A percentile compares a stretch with the other conserved stretches of the same genome.
These are phyloP conservation scores for Cataglyphis albicans DNA, from an alignment of 2,888 invertebrate genomes.

Conservation along the genomic window DNA sequence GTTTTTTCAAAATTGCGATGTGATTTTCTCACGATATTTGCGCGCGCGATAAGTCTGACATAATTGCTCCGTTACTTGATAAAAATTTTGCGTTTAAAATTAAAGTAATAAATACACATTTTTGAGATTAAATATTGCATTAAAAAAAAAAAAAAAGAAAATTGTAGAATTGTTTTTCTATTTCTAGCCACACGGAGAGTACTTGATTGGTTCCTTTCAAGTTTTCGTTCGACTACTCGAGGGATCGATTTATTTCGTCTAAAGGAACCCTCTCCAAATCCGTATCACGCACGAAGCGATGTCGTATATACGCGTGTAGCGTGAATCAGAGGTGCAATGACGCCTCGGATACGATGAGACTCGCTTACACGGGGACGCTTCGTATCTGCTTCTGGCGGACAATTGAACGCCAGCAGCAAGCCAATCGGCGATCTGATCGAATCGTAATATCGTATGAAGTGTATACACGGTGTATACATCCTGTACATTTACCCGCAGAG, in stretches of 20 bases:
- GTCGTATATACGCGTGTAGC: not conserved
- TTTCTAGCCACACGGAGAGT: not conserved
- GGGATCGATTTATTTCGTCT: not conserved
- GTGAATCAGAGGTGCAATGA: conserved; percentile 42
- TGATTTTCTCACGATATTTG: not conserved
- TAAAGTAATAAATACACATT: not conserved
- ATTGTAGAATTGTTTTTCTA: not conserved
- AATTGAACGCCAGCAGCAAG: conserved; percentile 83
- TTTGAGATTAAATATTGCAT: not conserved
- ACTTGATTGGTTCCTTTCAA: conserved; percentile 1
- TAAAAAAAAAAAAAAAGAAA: not conserved
- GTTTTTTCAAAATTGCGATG: not conserved
- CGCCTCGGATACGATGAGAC: conserved; percentile 4
- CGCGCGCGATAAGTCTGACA: not conserved
- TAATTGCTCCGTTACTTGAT: not conserved
- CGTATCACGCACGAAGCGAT: conserved; percentile 16
- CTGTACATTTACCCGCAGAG: conserved; percentile 64
- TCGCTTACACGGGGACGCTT: conserved; percentile 57
- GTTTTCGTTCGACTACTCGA: not conserved
- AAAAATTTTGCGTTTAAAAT: not conserved
- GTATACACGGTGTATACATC: conserved; percentile 72
- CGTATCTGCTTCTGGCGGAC: conserved; percentile 76
- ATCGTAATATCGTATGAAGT: conserved; percentile 79
- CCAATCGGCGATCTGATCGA: conserved; percentile 81
- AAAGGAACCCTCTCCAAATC: not conserved